Evolutionary conservation across 2,113 vertebrate species (phyloP).

Genomic region (Tonatia bakeri): DNA sequence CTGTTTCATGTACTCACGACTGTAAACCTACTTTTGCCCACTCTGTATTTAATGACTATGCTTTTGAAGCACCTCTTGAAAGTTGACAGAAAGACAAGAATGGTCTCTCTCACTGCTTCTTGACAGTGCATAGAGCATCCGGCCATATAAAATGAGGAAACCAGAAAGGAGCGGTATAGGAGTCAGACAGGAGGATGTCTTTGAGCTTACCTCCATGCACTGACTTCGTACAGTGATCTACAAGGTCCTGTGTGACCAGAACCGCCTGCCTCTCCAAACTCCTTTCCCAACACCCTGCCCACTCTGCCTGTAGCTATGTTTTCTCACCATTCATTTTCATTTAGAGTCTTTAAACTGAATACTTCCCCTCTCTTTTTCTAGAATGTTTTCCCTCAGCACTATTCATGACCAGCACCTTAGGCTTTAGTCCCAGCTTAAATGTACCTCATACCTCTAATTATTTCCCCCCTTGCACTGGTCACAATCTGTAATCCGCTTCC

Average conservation of each 20-base stretch:
- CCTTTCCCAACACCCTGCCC: neutral
- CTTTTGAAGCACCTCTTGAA: neutral
- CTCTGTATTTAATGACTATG: neutral
- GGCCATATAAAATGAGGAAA: neutral
- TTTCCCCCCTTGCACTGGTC: neutral
- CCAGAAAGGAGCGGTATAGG: neutral
- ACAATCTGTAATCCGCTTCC: neutral
- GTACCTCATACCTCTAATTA: neutral
- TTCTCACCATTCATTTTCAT: neutral
- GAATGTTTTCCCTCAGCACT: neutral
- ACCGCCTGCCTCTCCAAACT: too few species aligned
- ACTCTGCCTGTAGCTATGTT: too few species aligned
- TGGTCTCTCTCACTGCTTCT: neutral
- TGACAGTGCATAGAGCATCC: neutral
- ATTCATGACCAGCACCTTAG: neutral
- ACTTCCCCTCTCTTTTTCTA: neutral
- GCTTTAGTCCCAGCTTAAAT: neutral
- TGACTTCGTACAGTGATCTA: too few species aligned
- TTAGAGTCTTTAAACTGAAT: neutral
- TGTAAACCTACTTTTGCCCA: neutral
- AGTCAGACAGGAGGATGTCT: neutral
- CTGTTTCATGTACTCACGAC: neutral
- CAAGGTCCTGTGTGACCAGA: neutral
- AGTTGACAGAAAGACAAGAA: neutral
- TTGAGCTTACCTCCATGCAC: neutral